Base-by-base conservation (phyloP, 2,888 invertebrate genomes). In the Agonum fuliginosum region DNA sequence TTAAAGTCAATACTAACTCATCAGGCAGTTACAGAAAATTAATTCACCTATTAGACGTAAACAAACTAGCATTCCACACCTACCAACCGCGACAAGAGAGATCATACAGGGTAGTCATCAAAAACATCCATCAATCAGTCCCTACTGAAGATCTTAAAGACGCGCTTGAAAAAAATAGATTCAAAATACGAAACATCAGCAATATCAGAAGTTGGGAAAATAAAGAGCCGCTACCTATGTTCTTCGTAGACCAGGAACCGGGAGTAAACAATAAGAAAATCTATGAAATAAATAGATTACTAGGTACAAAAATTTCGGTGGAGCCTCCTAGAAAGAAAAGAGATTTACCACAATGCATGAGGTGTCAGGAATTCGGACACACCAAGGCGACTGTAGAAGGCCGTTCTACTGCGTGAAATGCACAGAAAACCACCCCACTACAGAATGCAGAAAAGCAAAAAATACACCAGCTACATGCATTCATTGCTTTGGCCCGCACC, bases 171-270 rank as follows among this genome's bases (percentile, higher is more conserved):
- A 30, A 62, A 67, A 17, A 8, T 20, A 80, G 75, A 37, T 79
- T 78, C 67, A 80, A 77, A 54, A 79, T 80, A 12, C 75, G 80
- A 69, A 80, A 79, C 73, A 80, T 79, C 41, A 78, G 78, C 6
- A 78, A 79, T 73, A 78, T 71, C 19, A 78, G 34, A 67, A 78
- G 78, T 41, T 69, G 75, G 51, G 20, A 37, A 67, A 76, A 62
- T 37, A 81, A 81, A 54, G 78, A 77, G 17, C 80, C 79, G 8
- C 20, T 79, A 41, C 70, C 74, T 58, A 10, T 80, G 14, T 79
- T 80, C 37, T 80, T 79, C 58, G 77, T 80, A 2, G 79, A 79
- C 37, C 67, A 80, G 27, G 78, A 81, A 69, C 81, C 80, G 17
- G 51, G 62, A 10, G 17, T 67, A 17, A 79, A n/a, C 41, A 79